A percentile compares a stretch with the other conserved stretches of the same genome.
Evolutionary conservation across 2,888 invertebrate genomes (phyloP).

Genomic region (Temnothorax ravouxi): DNA sequence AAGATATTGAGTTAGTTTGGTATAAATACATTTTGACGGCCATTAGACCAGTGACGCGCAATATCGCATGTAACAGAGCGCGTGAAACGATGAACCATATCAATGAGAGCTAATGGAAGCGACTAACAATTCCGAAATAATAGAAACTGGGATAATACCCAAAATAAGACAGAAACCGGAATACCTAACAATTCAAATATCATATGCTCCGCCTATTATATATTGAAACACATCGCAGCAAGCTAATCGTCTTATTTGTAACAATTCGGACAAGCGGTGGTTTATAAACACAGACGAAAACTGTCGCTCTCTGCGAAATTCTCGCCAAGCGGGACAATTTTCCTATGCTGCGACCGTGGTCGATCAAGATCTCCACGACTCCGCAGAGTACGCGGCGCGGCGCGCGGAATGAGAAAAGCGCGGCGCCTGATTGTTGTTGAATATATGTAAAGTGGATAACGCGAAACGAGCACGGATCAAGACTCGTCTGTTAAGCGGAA

Average conservation of each 20-base stretch:
- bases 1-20: background rate
- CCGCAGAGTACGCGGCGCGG: background rate
- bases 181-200: constrained; percentile 16
- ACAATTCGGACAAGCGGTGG: constrained; percentile 12
- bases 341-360: background rate
- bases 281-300: background rate
- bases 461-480: constrained; percentile 29
- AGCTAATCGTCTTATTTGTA: constrained; percentile 52
- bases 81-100: background rate
- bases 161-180: constrained; percentile 25
- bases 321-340: constrained; percentile 7
- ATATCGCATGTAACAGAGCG: constrained; percentile 19
- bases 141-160: constrained; percentile 30
- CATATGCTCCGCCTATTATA: constrained; percentile 21
- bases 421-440: background rate
- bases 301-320: background rate
- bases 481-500: background rate
- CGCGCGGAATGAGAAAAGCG: background rate
- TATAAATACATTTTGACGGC: background rate
- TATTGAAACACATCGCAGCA: constrained; percentile 23
- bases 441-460: constrained; percentile 32
- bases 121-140: constrained; percentile 37
- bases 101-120: constrained; percentile 16
- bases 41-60: constrained; percentile 15
- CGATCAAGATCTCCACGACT: background rate